A percentile compares a stretch with the other conserved stretches of the same genome.
These are phyloP conservation scores for Poeciliopsis turrubarensis DNA, from an alignment of 2,113 vertebrate genomes.

Conservation along the genomic window DNA sequence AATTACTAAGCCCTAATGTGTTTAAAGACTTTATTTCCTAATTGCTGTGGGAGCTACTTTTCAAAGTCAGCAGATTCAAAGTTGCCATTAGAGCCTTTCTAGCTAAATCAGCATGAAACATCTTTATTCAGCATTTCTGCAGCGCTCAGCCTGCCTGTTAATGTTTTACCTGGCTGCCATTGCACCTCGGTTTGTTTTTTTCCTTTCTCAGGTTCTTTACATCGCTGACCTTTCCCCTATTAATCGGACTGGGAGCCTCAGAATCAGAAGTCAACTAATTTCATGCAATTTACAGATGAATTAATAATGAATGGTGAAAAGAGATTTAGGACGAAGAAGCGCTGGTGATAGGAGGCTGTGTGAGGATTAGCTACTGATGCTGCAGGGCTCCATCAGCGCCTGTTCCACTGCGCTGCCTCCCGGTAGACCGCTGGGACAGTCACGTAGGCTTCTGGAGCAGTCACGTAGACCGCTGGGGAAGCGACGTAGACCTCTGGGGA, in stretches of 20 bases:
- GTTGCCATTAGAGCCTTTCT: conserved; percentile 50
- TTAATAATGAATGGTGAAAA: conserved; percentile 74
- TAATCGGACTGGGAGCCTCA: conserved; percentile 68
- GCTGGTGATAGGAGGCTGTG: conserved; percentile 63
- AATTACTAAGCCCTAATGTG: neutral
- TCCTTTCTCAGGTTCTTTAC: conserved; percentile 52
- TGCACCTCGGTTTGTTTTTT: conserved; percentile 2
- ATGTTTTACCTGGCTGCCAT: conserved; percentile 24
- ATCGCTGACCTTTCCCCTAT: conserved; percentile 47
- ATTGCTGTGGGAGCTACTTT: conserved; percentile 18
- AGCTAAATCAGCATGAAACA: conserved; percentile 38
- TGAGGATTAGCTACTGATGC: conserved; percentile 76
- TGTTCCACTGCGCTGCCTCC: conserved; percentile 55
- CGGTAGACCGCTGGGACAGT: too few species aligned
- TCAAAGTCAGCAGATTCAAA: conserved; percentile 12
- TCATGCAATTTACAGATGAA: conserved; percentile 76
- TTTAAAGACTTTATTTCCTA: neutral
- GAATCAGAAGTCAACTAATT: conserved; percentile 72
- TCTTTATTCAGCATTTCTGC: conserved; percentile 30
- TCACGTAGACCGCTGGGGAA: too few species aligned
- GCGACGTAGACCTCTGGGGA: too few species aligned
- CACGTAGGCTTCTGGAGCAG: too few species aligned
- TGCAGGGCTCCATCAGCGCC: conserved; percentile 71
- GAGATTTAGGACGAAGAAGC: conserved; percentile 67
- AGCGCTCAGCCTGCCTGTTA: conserved; percentile 6